Evolutionary conservation across 2,113 vertebrate species (phyloP).

Genomic region (Rhagologus leucostigma): DNA sequence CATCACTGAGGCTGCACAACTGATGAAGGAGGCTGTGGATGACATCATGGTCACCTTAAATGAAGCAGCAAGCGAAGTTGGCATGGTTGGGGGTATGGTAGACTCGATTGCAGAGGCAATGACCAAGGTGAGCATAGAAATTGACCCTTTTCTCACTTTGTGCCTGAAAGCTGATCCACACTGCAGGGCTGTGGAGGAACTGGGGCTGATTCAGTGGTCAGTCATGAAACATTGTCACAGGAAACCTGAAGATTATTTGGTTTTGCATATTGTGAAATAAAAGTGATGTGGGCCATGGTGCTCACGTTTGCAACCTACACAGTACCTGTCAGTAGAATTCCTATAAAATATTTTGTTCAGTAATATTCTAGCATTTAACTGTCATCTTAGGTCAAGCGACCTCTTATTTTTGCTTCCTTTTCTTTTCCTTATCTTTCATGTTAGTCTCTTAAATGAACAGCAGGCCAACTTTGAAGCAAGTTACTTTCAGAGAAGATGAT

Average conservation of each 20-base stretch:
- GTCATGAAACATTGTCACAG: background rate
- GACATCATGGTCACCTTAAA: conserved; percentile 98
- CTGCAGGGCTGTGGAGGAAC: background rate
- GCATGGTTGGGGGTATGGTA: conserved; percentile 97
- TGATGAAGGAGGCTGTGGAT: conserved; percentile 98
- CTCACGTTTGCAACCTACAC: fast-evolving
- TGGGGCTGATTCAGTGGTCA: background rate
- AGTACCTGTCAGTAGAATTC: background rate
- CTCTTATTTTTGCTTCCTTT: background rate
- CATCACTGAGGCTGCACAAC: conserved; percentile 90
- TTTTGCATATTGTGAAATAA: background rate
- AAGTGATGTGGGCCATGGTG: background rate
- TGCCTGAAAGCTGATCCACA: background rate
- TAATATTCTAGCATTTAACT: background rate
- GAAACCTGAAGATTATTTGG: background rate
- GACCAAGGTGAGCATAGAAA: conserved; percentile 81
- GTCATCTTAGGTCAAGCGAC: background rate
- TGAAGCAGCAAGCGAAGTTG: conserved; percentile 94
- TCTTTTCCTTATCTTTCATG: background rate
- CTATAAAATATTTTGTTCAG: background rate
- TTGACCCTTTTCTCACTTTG: fast-evolving
- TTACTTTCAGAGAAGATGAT: background rate
- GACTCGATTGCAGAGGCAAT: conserved; percentile 93
- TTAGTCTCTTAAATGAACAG: background rate
- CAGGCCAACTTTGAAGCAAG: background rate